Conservation (phyloP, 2,113 vertebrate species). For the Bucco capensis region DNA sequence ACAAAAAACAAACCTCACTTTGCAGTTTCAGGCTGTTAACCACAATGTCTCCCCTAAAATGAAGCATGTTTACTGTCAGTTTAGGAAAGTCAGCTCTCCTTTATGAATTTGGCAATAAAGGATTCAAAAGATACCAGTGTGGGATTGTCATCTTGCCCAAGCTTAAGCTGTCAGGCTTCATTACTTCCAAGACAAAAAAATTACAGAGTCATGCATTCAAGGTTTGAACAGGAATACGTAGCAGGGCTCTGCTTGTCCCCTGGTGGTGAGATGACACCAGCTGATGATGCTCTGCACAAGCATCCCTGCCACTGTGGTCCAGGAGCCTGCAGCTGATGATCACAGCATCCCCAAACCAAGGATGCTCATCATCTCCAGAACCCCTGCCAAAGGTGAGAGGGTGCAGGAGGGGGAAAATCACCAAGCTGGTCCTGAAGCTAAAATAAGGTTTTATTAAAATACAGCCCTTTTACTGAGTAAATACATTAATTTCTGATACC, state of each 20-base stretch:
- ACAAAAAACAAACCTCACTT: no score
- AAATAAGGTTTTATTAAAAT: neutral
- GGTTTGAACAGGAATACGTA: constrained; percentile 2
- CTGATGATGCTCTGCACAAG: neutral
- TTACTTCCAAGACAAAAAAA: constrained; percentile 77
- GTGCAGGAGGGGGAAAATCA: neutral
- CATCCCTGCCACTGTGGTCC: neutral
- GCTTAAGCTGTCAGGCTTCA: constrained; percentile 73
- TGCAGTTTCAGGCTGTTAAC: constrained; percentile 71
- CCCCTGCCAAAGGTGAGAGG: fast-evolving
- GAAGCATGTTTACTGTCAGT: constrained; percentile 66
- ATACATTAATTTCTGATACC: no score
- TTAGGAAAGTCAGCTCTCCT: constrained; percentile 64
- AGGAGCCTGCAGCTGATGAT: neutral
- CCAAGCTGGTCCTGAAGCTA: neutral
- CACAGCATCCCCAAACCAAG: neutral
- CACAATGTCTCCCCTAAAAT: constrained; percentile 64
- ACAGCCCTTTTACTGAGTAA: no score
- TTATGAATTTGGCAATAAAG: constrained; percentile 70
- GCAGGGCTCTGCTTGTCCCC: neutral
- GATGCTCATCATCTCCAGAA: neutral
- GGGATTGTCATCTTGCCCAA: constrained; percentile 63
- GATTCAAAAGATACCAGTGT: constrained; percentile 69
- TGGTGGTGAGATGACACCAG: constrained; percentile 56
- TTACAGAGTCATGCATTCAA: constrained; percentile 62